Conservation (phyloP, 2,888 invertebrate species). For the Euproctis similis region DNA sequence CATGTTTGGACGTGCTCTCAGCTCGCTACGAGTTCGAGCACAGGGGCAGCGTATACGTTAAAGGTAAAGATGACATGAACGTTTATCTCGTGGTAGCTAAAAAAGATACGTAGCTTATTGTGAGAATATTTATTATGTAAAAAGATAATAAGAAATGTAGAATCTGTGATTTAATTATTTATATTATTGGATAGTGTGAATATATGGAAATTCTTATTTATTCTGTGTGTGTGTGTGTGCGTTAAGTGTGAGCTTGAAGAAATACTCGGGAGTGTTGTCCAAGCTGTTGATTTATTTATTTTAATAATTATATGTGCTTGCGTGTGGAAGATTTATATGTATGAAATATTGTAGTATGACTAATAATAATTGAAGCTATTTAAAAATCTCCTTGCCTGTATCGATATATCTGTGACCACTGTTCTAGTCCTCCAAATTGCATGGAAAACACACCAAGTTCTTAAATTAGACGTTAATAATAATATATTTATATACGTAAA, state of each 20-base stretch:
- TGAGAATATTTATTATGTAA: constrained; percentile 23
- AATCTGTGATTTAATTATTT: constrained; percentile 71
- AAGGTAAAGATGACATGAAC: constrained; percentile 97
- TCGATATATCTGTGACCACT: constrained; percentile 60
- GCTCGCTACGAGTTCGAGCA: constrained; percentile 90
- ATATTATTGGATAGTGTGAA: constrained; percentile 34
- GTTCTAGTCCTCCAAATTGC: constrained; percentile 61
- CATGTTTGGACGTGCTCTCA: constrained; percentile 81
- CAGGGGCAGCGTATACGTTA: constrained; percentile 95
- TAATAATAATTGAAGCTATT: constrained; percentile 29
- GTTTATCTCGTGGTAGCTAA: constrained; percentile 84
- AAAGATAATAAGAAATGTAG: constrained; percentile 57
- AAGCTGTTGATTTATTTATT: constrained; percentile 54
- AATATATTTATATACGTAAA: no score
- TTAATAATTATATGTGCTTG: constrained; percentile 30
- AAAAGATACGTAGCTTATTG: constrained; percentile 55
- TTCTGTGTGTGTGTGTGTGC: constrained; percentile 35
- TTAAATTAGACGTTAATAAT: no score
- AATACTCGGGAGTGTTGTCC: constrained; percentile 54
- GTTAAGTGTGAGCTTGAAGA: constrained; percentile 41
- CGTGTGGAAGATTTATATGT: no score
- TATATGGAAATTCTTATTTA: constrained; percentile 39
- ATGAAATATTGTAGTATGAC: constrained; percentile 26
- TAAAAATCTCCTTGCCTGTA: constrained; percentile 61
- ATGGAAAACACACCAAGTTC: no score